A percentile compares a stretch with the other conserved stretches of the same genome.
Conservation (phyloP, 2,888 invertebrate genomes). For the Lymantria monacha region DNA sequence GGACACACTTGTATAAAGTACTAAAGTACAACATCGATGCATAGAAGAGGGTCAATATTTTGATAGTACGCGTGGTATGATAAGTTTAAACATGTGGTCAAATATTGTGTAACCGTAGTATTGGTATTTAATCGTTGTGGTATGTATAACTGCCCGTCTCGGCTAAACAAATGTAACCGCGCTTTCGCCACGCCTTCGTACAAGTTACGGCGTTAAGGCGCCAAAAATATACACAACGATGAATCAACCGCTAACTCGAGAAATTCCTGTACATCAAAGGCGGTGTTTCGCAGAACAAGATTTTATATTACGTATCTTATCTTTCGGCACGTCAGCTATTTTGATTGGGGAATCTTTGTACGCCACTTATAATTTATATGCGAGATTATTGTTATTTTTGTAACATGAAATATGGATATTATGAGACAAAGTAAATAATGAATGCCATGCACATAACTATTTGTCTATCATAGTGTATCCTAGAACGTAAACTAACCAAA, state of each 20-base stretch:
- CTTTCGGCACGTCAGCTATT: conserved; percentile 27
- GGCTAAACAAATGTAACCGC: conserved; percentile 58
- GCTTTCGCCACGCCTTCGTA: conserved; percentile 53
- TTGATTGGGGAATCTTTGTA: conserved; percentile 30
- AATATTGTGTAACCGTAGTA: conserved; percentile 73
- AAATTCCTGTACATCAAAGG: conserved; percentile 73
- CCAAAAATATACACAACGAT: conserved; percentile 66
- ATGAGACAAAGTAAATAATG: too few relatives aligned
- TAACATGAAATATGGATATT: too few relatives aligned
- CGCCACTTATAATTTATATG: conserved; percentile 15
- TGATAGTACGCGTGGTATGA: conserved; percentile 71
- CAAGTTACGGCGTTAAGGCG: conserved; percentile 41
- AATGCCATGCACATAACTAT: too few relatives aligned
- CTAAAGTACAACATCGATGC: conserved; percentile 65
- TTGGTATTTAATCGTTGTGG: conserved; percentile 60
- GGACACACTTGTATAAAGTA: conserved; percentile 67
- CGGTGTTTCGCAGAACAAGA: conserved; percentile 56
- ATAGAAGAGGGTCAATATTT: conserved; percentile 79
- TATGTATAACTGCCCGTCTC: conserved; percentile 43
- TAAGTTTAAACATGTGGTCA: conserved; percentile 73
- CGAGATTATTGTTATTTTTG: too few relatives aligned
- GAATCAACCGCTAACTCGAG: conserved; percentile 71
- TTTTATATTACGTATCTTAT: conserved; percentile 42
- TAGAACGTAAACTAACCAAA: too few relatives aligned
- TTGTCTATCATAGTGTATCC: too few relatives aligned